phyloP scores from a whole-genome alignment of 1,140 invertebrate species.

The Drosophila takahashii region DNA sequence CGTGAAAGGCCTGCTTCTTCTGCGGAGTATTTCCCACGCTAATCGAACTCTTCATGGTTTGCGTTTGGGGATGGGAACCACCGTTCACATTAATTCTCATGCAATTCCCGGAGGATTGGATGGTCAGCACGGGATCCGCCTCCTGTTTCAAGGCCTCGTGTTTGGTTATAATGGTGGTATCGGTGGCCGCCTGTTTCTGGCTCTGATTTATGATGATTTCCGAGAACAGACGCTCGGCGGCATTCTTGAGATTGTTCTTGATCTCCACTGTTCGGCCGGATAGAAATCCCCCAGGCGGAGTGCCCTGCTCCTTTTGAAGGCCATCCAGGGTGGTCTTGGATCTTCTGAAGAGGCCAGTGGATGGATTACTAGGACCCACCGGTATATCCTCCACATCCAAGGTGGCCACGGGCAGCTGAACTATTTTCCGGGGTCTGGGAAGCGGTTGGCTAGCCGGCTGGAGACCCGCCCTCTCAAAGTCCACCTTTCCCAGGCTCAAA shows the following conservation, averaged over 20 bases:
- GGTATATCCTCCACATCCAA: slow-evolving; percentile 70
- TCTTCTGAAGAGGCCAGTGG: slow-evolving; percentile 68
- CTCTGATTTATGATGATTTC: slow-evolving; percentile 80
- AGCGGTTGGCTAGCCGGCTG: slow-evolving; percentile 69
- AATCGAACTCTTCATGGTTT: slow-evolving; percentile 52
- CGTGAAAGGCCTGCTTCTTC: slow-evolving; percentile 84
- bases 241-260: slow-evolving; percentile 83
- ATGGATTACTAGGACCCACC: slow-evolving; percentile 34
- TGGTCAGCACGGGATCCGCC: slow-evolving; percentile 22
- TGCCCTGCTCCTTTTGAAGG: slow-evolving; percentile 26
- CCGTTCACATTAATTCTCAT: slow-evolving; percentile 51
- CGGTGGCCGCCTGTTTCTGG: slow-evolving; percentile 58
- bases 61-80: slow-evolving; percentile 29
- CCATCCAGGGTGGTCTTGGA: slow-evolving; percentile 79
- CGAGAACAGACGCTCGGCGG: slow-evolving; percentile 82
- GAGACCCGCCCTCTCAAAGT: slow-evolving; percentile 71
- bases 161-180: slow-evolving; percentile 77
- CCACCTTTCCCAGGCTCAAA: slow-evolving; percentile 73
- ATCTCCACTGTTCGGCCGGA: slow-evolving; percentile 75
- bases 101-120: slow-evolving; percentile 34
- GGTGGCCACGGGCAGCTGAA: slow-evolving; percentile 76
- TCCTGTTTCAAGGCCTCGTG: slow-evolving; percentile 77
- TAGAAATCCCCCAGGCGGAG: slow-evolving; percentile 41
- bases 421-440: slow-evolving; percentile 76
- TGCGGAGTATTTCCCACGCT: slow-evolving; percentile 71